Conservation (phyloP, 1,140 invertebrate species). For the Rhyzopertha dominica region DNA sequence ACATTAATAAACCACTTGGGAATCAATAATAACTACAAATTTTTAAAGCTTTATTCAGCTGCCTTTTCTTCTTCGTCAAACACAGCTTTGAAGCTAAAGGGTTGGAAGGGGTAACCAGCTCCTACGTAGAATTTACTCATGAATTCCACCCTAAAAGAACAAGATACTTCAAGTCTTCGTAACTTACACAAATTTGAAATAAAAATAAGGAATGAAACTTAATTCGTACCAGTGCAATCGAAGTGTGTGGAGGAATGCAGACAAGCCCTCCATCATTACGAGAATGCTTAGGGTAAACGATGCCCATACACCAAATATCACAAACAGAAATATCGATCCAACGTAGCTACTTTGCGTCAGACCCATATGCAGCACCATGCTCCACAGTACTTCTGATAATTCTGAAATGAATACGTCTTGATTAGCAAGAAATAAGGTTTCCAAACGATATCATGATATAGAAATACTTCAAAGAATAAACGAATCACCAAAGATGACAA, state of each 20-base stretch:
- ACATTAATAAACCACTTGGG: too few species aligned
- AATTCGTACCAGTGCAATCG: constrained; percentile 82
- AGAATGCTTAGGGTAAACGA: constrained; percentile 81
- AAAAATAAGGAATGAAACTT: too few species aligned
- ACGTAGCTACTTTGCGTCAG: constrained; percentile 57
- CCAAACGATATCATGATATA: too few species aligned
- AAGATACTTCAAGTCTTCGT: too few species aligned
- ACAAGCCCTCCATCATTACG: constrained; percentile 89
- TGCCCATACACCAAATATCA: constrained; percentile 84
- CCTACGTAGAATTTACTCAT: constrained; percentile 97
- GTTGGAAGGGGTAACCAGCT: constrained; percentile 81
- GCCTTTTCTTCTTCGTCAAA: constrained; percentile 63
- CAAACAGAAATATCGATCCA: constrained; percentile 61
- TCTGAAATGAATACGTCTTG: too few species aligned
- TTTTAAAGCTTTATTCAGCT: too few species aligned
- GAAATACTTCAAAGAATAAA: too few species aligned
- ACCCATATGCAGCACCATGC: constrained; percentile 71
- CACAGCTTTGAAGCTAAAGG: constrained; percentile 89
- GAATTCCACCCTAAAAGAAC: constrained; percentile 91
- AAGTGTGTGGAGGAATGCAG: constrained; percentile 81
- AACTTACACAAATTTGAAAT: too few species aligned
- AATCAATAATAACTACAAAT: too few species aligned
- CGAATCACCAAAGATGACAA: too few species aligned
- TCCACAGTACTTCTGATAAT: constrained; percentile 88
- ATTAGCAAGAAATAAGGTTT: too few species aligned